These are phyloP conservation scores for Drosophila fuyamai DNA, from an alignment of 1,140 invertebrate species.

Conservation along the genomic window DNA sequence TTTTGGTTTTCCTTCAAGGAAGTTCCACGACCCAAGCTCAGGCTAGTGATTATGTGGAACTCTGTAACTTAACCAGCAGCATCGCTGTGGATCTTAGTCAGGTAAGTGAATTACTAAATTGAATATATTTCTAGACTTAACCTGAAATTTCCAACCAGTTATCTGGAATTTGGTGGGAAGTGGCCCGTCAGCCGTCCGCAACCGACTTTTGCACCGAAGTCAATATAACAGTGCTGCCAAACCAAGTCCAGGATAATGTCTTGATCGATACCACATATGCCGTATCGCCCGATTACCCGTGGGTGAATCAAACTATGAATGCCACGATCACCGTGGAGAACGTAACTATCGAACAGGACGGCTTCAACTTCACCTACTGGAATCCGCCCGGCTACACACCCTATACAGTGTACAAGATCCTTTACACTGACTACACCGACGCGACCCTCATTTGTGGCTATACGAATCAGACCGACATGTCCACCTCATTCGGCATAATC, in stretches of 20 bases:
- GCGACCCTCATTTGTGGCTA: conserved; percentile 68
- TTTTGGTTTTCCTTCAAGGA: conserved; percentile 28
- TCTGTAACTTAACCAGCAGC: conserved; percentile 7
- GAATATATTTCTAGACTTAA: background rate
- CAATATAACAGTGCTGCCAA: conserved; percentile 48
- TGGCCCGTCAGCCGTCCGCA: conserved; percentile 56
- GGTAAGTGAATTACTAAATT: conserved; percentile 13
- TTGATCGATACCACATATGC: conserved; percentile 64
- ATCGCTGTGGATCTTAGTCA: conserved; percentile 29
- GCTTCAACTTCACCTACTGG: conserved; percentile 61
- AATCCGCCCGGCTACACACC: conserved; percentile 46
- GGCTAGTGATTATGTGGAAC: background rate
- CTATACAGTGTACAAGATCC: conserved; percentile 52
- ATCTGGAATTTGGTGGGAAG: conserved; percentile 71
- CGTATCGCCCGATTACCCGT: conserved; percentile 52
- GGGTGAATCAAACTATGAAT: conserved; percentile 78
- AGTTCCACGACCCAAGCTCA: conserved; percentile 19
- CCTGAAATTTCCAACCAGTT: conserved; percentile 32
- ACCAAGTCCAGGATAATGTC: conserved; percentile 32
- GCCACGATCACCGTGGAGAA: conserved; percentile 46
- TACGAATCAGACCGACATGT: conserved; percentile 56
- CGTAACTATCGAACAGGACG: background rate
- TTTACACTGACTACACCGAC: conserved; percentile 59
- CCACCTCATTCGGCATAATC: conserved; percentile 58
- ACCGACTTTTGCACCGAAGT: conserved; percentile 55